Base-by-base conservation (phyloP, 2,113 vertebrate genomes). In the Todiramphus chloris region DNA sequence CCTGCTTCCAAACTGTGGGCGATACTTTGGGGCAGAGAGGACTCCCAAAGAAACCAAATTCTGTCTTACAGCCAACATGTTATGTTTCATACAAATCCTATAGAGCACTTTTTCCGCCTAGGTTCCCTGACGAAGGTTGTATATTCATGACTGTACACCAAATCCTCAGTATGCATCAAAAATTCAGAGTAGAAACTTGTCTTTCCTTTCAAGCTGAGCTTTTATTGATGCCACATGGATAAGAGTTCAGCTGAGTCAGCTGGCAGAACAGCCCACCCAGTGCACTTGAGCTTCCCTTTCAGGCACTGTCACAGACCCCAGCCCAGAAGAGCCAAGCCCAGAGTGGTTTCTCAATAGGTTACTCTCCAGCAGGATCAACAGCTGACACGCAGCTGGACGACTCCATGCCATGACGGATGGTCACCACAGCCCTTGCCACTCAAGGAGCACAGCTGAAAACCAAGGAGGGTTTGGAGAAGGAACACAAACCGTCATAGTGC, bases 381-480 rank as follows among this genome's bases (percentile, higher is more conserved):
- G 13, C 64, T n/a, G 35, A 77, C 78, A n/a, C 10, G 12, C 15
- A 62, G 19, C 59, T 62, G n/a, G 46, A 50, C 17, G 41, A 50
- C 17, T 59, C 39, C 39, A 62, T 0, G 0, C 16, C 11, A 13
- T 5, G 20, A 15, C 31, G 8, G 12, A 37, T 2, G 10, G 48
- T 25, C 27, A 73, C 28, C 10, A 0, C 41, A 78, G 60, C 68
- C 50, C 48, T 28, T 10, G 5, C 10, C 73, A 60, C n/a, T 41
- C 48, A 50, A 74, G 28, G 7, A 62, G 21, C 5, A 2, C 53
- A 60, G 28, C 43, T 46, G 58, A 85, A 87, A 79, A 39, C 21
- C 2, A 1, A 83, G 25, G 30, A 85, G 39, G 19, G 37, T 23
- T 46, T 60, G 41, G 23, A 74, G 64, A 73, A 70, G 31, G 17